phyloP scores from a whole-genome alignment of 2,797 vertebrate species.

The Hipposideros larvatus region DNA sequence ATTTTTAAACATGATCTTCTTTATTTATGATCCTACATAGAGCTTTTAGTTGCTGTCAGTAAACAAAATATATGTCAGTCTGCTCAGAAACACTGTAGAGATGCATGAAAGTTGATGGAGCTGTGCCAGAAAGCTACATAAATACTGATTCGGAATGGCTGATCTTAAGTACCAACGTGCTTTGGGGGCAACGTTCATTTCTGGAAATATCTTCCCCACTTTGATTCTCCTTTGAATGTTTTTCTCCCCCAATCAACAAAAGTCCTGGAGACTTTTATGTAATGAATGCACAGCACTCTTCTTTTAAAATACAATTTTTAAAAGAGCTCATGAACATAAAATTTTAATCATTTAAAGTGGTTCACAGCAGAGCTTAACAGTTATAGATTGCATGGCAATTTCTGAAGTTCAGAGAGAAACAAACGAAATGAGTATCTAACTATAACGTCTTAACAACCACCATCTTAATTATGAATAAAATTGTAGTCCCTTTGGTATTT shows the following conservation, averaged over 20 bases:
- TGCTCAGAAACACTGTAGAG: constrained; percentile 51
- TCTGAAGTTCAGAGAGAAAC: constrained; percentile 74
- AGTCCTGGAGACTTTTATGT: constrained; percentile 11
- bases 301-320: neutral
- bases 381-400: constrained; percentile 22
- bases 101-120: constrained; percentile 53
- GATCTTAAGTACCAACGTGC: constrained; percentile 17
- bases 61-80: constrained; percentile 71
- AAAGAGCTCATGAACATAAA: constrained; percentile 29
- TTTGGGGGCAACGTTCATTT: constrained; percentile 39
- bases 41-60: constrained; percentile 80
- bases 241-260: neutral
- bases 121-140: constrained; percentile 50
- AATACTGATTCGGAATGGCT: constrained; percentile 62
- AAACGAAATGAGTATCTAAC: constrained; percentile 67
- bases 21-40: constrained; percentile 80
- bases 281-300: neutral
- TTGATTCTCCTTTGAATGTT: constrained; percentile 37
- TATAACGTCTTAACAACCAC: neutral
- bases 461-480: constrained; percentile 36
- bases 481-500: neutral
- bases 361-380: neutral
- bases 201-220: constrained; percentile 53
- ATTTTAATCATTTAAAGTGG: constrained; percentile 40
- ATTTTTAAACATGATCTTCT: constrained; percentile 87